These are phyloP conservation scores for Neuroscelio doddi DNA, from an alignment of 2,888 invertebrate genomes.

Conservation along the genomic window DNA sequence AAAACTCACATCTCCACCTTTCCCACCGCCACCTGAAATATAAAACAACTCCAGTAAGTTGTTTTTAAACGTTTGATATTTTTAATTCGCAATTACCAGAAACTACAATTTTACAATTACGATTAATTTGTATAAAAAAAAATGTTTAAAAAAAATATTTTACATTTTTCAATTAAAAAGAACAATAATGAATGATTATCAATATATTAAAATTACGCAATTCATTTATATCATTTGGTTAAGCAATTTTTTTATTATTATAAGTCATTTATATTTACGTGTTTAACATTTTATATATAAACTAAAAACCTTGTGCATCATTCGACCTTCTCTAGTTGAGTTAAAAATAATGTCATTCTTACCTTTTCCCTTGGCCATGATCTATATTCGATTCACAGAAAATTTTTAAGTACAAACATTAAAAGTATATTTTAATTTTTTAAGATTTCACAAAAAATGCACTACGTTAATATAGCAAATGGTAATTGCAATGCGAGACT, in stretches of 20 bases:
- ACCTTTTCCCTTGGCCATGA: constrained; percentile 60
- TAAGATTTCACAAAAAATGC: constrained; percentile 9
- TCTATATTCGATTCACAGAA: constrained; percentile 9
- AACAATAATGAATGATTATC: neutral
- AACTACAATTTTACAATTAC: neutral
- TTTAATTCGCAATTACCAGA: constrained; percentile 17
- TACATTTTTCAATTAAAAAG: neutral
- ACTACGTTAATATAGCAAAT: neutral
- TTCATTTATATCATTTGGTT: neutral
- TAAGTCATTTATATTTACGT: neutral
- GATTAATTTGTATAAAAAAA: too few relatives aligned
- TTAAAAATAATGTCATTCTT: constrained; percentile 35
- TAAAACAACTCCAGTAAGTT: constrained; percentile 4
- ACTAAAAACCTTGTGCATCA: constrained; percentile 2
- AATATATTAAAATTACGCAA: too few relatives aligned
- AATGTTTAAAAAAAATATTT: too few relatives aligned
- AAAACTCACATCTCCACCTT: constrained; percentile 53
- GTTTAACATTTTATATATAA: constrained; percentile 15
- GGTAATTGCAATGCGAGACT: neutral
- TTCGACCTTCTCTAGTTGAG: constrained; percentile 18
- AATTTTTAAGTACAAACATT: constrained; percentile 13
- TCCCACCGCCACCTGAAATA: constrained; percentile 50
- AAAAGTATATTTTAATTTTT: too few relatives aligned
- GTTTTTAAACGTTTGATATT: constrained; percentile 7
- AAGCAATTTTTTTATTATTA: neutral